Conservation (phyloP, 2,113 vertebrate species). For the Puffinus mauretanicus region DNA sequence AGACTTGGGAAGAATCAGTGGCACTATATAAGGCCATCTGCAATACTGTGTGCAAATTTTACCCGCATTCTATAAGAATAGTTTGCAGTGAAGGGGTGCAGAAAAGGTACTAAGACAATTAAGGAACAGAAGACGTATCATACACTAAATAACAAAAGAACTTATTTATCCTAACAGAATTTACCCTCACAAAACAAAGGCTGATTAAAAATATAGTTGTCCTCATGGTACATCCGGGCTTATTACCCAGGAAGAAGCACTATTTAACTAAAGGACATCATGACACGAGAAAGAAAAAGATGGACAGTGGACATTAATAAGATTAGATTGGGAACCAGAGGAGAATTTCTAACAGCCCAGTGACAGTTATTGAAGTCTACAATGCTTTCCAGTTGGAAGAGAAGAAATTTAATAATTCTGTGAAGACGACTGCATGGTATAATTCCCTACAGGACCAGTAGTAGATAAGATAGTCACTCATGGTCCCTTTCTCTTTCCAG, state of each 20-base stretch:
- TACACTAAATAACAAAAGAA: background rate
- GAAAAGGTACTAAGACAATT: background rate
- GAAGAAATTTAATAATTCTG: background rate
- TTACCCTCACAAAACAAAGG: background rate
- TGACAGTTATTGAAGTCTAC: background rate
- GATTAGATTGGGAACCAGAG: background rate
- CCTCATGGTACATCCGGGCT: background rate
- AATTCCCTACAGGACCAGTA: background rate
- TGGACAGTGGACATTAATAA: background rate
- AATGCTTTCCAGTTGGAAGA: background rate
- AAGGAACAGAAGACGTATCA: background rate
- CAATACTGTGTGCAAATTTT: background rate
- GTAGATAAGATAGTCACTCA: background rate
- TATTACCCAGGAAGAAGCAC: background rate
- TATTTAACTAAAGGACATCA: background rate
- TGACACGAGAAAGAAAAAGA: background rate
- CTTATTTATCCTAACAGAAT: background rate
- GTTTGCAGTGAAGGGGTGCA: background rate
- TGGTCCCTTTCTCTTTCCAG: background rate
- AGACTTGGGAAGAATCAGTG: background rate
- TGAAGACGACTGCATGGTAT: background rate
- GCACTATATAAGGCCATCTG: background rate
- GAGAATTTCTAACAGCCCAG: background rate
- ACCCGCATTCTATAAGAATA: background rate
- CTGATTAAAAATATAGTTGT: background rate